Percentiles rank a stretch among this genome's conserved stretches.
Conservation (phyloP, 2,113 vertebrate genomes). For the Galeopterus variegatus region DNA sequence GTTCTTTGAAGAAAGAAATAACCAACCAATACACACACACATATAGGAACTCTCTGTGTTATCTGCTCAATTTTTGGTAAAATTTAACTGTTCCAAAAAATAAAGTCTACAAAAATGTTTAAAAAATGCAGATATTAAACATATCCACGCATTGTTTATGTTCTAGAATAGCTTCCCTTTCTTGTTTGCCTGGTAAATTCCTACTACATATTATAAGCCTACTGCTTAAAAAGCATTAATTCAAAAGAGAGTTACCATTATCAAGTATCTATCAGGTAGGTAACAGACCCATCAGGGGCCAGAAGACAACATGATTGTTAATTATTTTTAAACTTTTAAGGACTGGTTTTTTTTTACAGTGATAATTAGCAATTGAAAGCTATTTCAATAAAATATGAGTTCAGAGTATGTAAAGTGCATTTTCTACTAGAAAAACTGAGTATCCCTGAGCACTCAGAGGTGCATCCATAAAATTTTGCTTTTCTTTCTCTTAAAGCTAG, state of each 20-base stretch:
- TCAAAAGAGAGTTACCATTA: background rate
- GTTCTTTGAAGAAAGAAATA: background rate
- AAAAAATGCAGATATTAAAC: background rate
- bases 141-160: background rate
- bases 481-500: background rate
- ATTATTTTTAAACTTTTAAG: slow-evolving; percentile 1
- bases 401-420: background rate
- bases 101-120: background rate
- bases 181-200: background rate
- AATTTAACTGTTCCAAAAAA: background rate
- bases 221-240: background rate
- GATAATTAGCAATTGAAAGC: background rate
- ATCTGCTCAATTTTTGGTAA: background rate
- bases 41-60: background rate
- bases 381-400: background rate
- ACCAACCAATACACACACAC: background rate
- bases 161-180: background rate
- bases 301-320: background rate
- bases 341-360: background rate
- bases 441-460: background rate
- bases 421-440: background rate
- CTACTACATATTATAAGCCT: background rate
- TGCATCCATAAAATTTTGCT: background rate
- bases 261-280: background rate
- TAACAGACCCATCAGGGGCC: background rate